Evolutionary conservation across 2,888 invertebrate genomes (phyloP).

Genomic region (Limnephilus marmoratus): DNA sequence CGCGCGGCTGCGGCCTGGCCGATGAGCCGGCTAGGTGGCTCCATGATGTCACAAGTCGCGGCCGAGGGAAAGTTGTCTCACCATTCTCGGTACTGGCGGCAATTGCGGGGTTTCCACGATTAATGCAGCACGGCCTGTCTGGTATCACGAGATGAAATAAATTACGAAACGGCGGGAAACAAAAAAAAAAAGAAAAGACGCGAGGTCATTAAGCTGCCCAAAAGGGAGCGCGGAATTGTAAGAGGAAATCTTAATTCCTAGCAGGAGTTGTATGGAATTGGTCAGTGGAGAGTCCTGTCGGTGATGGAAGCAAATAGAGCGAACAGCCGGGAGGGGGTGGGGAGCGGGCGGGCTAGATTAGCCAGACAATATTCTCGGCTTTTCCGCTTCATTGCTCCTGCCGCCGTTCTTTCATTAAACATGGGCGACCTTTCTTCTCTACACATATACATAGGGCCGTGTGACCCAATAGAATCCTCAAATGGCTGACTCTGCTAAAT

Average conservation of each 20-base stretch:
- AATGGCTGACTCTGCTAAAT: neutral
- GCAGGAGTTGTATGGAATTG: slow-evolving; percentile 16
- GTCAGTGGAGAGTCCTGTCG: slow-evolving; percentile 19
- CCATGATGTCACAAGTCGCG: slow-evolving; percentile 18
- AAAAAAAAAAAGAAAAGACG: neutral
- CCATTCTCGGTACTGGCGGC: neutral
- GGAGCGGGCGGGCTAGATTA: neutral
- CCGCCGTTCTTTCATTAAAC: slow-evolving; percentile 27
- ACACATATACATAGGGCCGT: neutral
- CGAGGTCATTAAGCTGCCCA: neutral
- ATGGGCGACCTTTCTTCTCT: slow-evolving; percentile 6
- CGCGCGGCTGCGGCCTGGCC: neutral
- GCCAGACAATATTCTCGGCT: slow-evolving; percentile 24
- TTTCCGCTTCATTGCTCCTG: slow-evolving; percentile 27
- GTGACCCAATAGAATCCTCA: neutral
- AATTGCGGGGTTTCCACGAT: slow-evolving; percentile 9
- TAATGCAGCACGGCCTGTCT: neutral
- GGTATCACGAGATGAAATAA: neutral
- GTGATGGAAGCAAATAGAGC: slow-evolving; percentile 8
- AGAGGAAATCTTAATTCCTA: neutral
- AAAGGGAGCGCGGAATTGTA: neutral
- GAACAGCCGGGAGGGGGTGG: neutral
- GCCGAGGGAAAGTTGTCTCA: slow-evolving; percentile 30
- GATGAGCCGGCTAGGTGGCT: neutral
- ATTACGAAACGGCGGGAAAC: neutral